Evolutionary conservation across 2,797 vertebrate species (phyloP), one percentile per base, ranked within the genome.

Genomic region (Pachyuromys duprasi): DNA sequence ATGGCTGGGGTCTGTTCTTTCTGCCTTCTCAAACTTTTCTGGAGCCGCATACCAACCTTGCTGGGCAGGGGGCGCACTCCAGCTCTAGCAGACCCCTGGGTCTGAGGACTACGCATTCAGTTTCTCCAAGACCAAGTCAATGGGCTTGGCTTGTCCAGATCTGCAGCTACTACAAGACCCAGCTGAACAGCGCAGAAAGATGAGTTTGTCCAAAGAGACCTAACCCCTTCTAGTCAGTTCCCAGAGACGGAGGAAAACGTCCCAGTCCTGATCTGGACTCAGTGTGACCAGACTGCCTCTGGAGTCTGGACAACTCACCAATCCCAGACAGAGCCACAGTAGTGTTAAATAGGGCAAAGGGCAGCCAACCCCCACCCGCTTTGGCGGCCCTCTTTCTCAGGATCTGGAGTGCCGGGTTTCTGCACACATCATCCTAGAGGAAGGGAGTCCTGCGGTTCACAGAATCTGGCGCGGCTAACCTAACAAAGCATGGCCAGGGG

Each of bases 381-480:
- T 7, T 0, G n/a, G 36, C 33, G 15, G 20, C 11, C 31, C 0
- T 2, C 67, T 89, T 86, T 91, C 93, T 95, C 95, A 95, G 97
- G 97, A 97, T 97, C 72, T 78, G 60, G 74, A 42, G 87, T 3
- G 1, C 72, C 96, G 97, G 97, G 97, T 97, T 98, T 98, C 97
- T 97, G 98, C 98, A 97, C 97, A 91, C 57, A 63, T 84, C 60
- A 36, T 31, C n/a, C 42, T n/a, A 89, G 95, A 53, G 84, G 96
- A 97, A 86, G 92, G 95, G 95, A 95, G 93, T 28, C 96, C 81
- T 94, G 90, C 70, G 82, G 97, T 96, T 18, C 14, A 26, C 39
- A 18, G 96, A 90, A 90, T 95, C 96, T 96, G 92, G n/a, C 97
- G 11, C 33, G 0, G 17, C 22, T n/a, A 86, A n/a, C 28, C 72